Evolutionary conservation across 2,888 invertebrate species (phyloP), one percentile per base, ranked within the genome.

Genomic region (Drosophila greeni): DNA sequence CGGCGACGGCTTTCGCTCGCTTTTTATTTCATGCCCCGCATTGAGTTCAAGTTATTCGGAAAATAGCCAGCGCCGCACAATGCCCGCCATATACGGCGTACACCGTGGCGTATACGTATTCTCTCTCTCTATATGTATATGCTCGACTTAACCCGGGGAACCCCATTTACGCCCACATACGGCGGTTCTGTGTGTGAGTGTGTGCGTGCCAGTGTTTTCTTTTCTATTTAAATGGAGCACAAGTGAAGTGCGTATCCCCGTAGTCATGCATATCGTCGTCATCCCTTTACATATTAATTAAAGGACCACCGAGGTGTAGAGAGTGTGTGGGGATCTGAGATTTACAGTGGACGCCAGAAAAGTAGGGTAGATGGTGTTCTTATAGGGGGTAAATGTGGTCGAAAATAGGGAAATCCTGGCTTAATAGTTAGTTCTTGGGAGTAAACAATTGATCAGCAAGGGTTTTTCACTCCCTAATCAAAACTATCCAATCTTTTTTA

Each of bases 191-290:
- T 16, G 26, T 26, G 26, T 2, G 26, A 26, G 8, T 8, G 23
- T 53, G 39, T 48, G 53, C 37, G 53, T 47, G 39, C 47, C 45
- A 26, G 45, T 67, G 73, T 64, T 74, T 80, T 80, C 84, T 70
- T 84, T 84, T 84, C 84, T 80, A 77, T 84, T 82, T 82, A 84
- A 82, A 82, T 82, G 84, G 84, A 84, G 84, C 84, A 76, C 83
- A 82, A 82, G 84, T 82, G 77, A 82, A 84, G 81, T 82, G 84
- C 72, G 70, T 75, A 72, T 75, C 56, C 75, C 65, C 56, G 45
- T 54, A 66, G 49, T 36, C 43, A 40, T 42, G 33, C 52, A 56
- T 58, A 57, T 61, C 68, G 66, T 62, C 65, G 58, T 62, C 70
- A 70, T 74, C 72, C 71, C 59, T 77, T 69, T 76, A 82, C 72